These are phyloP conservation scores for Drosophila pegasa DNA, from an alignment of 2,888 invertebrate genomes.

Conservation along the genomic window DNA sequence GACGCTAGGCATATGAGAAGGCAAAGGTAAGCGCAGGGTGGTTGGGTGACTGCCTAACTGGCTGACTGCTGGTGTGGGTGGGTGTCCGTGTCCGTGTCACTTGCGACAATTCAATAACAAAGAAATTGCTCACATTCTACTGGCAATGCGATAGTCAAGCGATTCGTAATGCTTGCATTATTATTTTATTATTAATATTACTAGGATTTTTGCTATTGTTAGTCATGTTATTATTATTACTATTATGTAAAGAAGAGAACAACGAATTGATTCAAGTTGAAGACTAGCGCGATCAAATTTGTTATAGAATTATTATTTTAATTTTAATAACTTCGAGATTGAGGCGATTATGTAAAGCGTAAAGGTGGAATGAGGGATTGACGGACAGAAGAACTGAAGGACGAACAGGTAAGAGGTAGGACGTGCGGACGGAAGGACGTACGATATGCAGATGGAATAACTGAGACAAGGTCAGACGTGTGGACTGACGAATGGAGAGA, in stretches of 20 bases:
- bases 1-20: not conserved
- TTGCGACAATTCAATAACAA: constrained; percentile 41
- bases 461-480: no score
- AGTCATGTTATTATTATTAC: not conserved
- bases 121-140: constrained; percentile 43
- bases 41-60: not conserved
- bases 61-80: not conserved
- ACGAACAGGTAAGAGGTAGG: not conserved
- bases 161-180: constrained; percentile 4
- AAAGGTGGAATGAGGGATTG: not conserved
- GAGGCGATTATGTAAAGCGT: not conserved
- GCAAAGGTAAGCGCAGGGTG: not conserved
- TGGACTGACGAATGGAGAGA: no score
- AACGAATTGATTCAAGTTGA: not conserved
- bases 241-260: not conserved
- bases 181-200: not conserved
- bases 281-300: not conserved
- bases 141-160: constrained; percentile 15
- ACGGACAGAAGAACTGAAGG: no score
- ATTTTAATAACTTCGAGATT: not conserved
- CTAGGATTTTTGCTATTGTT: not conserved
- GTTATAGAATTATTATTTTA: not conserved
- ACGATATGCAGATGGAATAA: no score
- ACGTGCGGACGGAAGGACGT: no score
- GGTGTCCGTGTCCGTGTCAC: constrained; percentile 34